Percentiles rank a stretch among this genome's conserved stretches.
Conservation (phyloP, 2,113 vertebrate genomes). For the Ciconia stormi region DNA sequence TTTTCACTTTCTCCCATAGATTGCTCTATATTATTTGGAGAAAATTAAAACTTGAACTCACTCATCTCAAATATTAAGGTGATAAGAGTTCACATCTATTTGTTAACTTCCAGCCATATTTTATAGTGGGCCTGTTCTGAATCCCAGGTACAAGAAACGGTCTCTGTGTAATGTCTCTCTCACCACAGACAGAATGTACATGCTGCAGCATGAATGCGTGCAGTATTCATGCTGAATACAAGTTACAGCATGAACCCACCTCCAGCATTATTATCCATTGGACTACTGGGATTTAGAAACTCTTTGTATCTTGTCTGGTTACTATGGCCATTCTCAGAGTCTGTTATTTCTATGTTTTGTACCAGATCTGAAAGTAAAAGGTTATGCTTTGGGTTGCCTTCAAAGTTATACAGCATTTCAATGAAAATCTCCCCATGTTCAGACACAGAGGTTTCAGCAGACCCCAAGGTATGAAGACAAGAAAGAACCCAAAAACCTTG, state of each 20-base stretch:
- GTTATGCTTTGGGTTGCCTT: background rate
- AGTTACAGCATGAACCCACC: background rate
- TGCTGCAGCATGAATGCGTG: too few relatives aligned
- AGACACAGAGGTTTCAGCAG: background rate
- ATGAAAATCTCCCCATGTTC: background rate
- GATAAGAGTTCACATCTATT: background rate
- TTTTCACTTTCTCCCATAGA: background rate
- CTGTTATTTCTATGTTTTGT: background rate
- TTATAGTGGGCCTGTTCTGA: background rate
- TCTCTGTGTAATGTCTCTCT: background rate
- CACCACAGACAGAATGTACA: too few relatives aligned
- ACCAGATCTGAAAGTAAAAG: background rate
- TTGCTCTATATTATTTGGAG: background rate
- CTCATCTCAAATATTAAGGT: background rate
- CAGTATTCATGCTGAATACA: conserved; percentile 1
- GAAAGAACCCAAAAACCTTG: background rate
- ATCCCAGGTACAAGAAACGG: background rate
- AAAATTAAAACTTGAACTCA: background rate
- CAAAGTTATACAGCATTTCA: background rate
- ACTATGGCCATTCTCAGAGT: background rate
- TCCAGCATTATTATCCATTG: background rate
- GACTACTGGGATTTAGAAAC: conserved; percentile 1
- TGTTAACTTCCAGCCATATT: background rate
- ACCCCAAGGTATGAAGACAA: background rate
- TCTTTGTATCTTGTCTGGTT: background rate